Evolutionary conservation across 2,888 invertebrate genomes (phyloP).

Genomic region (Drymonia ruficornis): DNA sequence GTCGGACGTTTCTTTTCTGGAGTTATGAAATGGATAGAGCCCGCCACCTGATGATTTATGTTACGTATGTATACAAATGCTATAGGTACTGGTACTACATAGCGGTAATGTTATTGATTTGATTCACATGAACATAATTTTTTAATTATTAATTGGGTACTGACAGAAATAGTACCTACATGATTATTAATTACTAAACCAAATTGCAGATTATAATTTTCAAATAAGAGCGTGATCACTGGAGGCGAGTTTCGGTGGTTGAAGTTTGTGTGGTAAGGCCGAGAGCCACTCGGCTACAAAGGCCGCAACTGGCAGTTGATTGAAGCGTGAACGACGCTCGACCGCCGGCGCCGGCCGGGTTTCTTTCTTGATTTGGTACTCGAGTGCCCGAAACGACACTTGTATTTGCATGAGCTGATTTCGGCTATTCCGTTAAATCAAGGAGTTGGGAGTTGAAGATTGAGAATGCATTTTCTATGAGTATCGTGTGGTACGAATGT

Average conservation of each 20-base stretch:
- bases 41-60: constrained; percentile 40
- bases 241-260: constrained; percentile 45
- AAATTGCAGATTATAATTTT: constrained; percentile 14
- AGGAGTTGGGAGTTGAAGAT: constrained; percentile 42
- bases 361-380: constrained; percentile 83
- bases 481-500: neutral
- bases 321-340: constrained; percentile 81
- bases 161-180: no score
- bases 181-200: no score
- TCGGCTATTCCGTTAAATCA: constrained; percentile 62
- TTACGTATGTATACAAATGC: constrained; percentile 3
- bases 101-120: no score
- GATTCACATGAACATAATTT: no score
- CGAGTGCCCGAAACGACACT: constrained; percentile 81
- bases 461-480: constrained; percentile 31
- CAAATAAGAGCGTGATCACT: constrained; percentile 12
- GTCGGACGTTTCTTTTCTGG: constrained; percentile 61
- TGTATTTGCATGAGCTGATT: constrained; percentile 80
- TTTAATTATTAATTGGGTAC: no score
- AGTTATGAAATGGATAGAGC: constrained; percentile 40
- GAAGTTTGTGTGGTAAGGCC: constrained; percentile 61
- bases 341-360: constrained; percentile 63
- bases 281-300: constrained; percentile 71
- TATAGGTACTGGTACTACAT: no score
- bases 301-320: constrained; percentile 79